Base-by-base conservation (phyloP, 2,888 invertebrate genomes). In the Drosophila lutescens region DNA sequence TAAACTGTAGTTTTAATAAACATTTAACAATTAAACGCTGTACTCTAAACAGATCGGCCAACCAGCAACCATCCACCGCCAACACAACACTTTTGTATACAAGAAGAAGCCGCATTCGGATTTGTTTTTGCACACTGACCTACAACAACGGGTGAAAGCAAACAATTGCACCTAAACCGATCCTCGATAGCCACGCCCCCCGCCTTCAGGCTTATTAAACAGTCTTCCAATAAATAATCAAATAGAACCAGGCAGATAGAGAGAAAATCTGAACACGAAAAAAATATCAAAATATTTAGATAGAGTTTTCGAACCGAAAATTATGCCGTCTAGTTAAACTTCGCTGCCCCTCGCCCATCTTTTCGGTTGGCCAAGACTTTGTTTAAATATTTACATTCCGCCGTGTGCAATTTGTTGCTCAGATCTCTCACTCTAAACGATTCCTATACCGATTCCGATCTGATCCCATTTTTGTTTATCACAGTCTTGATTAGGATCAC, bases 61-160 rank as follows among this genome's bases (percentile, higher is more conserved):
- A 46, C n/a, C 43, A 10, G 3, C 23, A 6, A 26, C 49, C 71
- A 53, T n/a, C 36, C 55, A 26, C 60, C 30, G 17, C 15, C 47
- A 32, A 1, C 47, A 32, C 47, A 36, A 43, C 43, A 43, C 43
- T 43, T 43, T 56, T 60, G 76, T 76, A 72, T 69, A 71, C 57
- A 73, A 58, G 58, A 62, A 63, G 59, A 63, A 74, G 66, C 67
- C 57, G 63, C 75, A 46, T 63, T 55, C 20, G 50, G 56, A 56
- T 63, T 77, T 88, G 82, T 80, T 83, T 89, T 90, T 86, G 88
- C 89, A 90, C 90, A 90, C 90, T 90, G 90, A 90, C 90, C 90
- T 90, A 90, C 83, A 89, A 84, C 90, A 90, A 90, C 89, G 70
- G 61, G 38, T 71, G 68, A 77, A 76, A 71, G 72, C 88, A 85